Percentiles rank a stretch among this genome's conserved stretches.
Evolutionary conservation across 2,888 invertebrate genomes (phyloP).

Genomic region (Seira musarum): DNA sequence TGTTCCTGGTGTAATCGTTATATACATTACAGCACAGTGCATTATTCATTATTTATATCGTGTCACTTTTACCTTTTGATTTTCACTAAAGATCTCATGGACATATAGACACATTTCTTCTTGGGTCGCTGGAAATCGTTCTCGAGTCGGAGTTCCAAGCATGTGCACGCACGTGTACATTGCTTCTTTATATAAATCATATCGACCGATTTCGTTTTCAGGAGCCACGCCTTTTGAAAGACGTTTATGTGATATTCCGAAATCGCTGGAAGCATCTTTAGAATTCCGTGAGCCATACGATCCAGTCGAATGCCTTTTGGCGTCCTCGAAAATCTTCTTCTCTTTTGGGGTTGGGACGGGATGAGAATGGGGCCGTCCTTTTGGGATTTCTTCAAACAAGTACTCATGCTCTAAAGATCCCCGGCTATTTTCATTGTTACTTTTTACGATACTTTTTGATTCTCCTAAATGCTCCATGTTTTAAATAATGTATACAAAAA

Average conservation of each 20-base stretch:
- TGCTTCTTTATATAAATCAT: slow-evolving; percentile 64
- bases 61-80: slow-evolving; percentile 42
- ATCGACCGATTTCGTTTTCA: slow-evolving; percentile 38
- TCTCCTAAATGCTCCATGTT: background rate
- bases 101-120: slow-evolving; percentile 65
- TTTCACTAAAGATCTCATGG: slow-evolving; percentile 61
- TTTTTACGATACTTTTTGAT: background rate
- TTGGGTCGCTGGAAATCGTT: slow-evolving; percentile 60
- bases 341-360: slow-evolving; percentile 6
- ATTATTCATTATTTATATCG: background rate
- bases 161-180: slow-evolving; percentile 66
- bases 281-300: background rate
- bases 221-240: background rate
- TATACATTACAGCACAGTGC: background rate
- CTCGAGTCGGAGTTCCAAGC: slow-evolving; percentile 57
- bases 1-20: too few species aligned
- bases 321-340: background rate
- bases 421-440: background rate
- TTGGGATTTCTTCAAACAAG: slow-evolving; percentile 27
- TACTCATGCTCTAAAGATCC: slow-evolving; percentile 22
- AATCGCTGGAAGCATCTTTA: background rate
- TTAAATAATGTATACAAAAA: background rate
- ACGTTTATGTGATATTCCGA: background rate
- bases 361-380: slow-evolving; percentile 20
- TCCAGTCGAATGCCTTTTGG: background rate